phyloP scores from a whole-genome alignment of 2,888 invertebrate species.

The Hyalella azteca region DNA sequence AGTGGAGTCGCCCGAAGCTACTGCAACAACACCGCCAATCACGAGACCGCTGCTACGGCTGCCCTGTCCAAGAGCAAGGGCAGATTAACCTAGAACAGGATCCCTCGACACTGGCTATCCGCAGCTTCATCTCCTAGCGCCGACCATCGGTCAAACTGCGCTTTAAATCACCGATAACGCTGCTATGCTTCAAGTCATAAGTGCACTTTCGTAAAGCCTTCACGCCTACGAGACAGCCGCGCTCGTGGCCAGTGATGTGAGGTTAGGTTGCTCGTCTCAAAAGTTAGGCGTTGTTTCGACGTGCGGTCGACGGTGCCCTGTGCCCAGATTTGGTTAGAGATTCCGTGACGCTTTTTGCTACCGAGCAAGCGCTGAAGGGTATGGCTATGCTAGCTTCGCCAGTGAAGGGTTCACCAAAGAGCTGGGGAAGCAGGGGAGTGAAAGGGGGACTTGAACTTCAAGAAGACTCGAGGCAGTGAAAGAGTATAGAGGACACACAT shows the following conservation, averaged over 20 bases:
- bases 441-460: conserved; percentile 34
- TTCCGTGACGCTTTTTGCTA: conserved; percentile 37
- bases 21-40: conserved; percentile 34
- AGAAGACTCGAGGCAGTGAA: conserved; percentile 26
- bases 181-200: background rate
- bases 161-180: conserved; percentile 13
- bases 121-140: conserved; percentile 1
- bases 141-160: conserved; percentile 27
- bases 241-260: background rate
- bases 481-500: conserved; percentile 26
- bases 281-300: conserved; percentile 34
- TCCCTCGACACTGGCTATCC: conserved; percentile 28
- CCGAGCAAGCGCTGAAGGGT: conserved; percentile 37
- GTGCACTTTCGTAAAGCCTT: background rate
- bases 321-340: conserved; percentile 33
- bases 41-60: conserved; percentile 31
- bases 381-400: conserved; percentile 33
- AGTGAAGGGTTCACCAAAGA: conserved; percentile 10
- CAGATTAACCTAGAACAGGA: conserved; percentile 37
- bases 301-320: background rate
- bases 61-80: conserved; percentile 37
- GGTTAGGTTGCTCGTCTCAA: background rate
- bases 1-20: conserved; percentile 25
- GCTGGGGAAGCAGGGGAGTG: conserved; percentile 20
- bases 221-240: background rate